Evolutionary conservation across 2,113 vertebrate species (phyloP), one percentile per base, ranked within the genome.

Genomic region (Tor tambroides): DNA sequence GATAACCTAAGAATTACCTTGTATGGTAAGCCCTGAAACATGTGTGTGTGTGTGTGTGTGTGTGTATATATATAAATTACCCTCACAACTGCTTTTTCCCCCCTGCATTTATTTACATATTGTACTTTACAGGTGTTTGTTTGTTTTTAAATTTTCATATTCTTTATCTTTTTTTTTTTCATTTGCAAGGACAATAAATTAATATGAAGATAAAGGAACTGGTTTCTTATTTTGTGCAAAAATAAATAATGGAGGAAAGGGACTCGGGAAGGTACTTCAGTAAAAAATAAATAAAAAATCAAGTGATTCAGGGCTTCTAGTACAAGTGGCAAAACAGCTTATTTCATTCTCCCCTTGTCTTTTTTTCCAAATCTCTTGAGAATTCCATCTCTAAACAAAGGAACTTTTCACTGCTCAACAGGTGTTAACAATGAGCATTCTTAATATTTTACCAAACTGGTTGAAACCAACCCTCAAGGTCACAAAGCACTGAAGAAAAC

Each of bases 11-110:
- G 54, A 61, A 61, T 61, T 21, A n/a, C 56, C 21, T 61, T 61
- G 21, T n/a, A 61, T n/a, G 56, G 7, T 23, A 56, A 56, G 19
- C 19, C 54, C 19, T 56, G 54, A 56, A 56, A 56, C 6, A 56
- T 1, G 4, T 49, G 46, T 46, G 0, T 3, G 4, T 46, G 0
- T 3, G 4, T 1, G 4, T 49, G 46, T 46, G 0, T 3, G 4
- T 17, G 4, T 51, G 15, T 54, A 5, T 54, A 1, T 4, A 4
- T 61, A 59, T 51, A 17, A 15, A 15, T 59, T 23, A 59, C 56
- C 21, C 59, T 56, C 54, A 7, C 19, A 56, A 8, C 0, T 21
- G 1, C 1, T 11, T n/a, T 9, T 1, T 4, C 23, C 23, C 23
- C 11, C 10, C 11, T 12, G 61, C 10, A 14, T 26, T 28, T 63